phyloP scores from a whole-genome alignment of 2,888 invertebrate species.

The Desoria tigrina region DNA sequence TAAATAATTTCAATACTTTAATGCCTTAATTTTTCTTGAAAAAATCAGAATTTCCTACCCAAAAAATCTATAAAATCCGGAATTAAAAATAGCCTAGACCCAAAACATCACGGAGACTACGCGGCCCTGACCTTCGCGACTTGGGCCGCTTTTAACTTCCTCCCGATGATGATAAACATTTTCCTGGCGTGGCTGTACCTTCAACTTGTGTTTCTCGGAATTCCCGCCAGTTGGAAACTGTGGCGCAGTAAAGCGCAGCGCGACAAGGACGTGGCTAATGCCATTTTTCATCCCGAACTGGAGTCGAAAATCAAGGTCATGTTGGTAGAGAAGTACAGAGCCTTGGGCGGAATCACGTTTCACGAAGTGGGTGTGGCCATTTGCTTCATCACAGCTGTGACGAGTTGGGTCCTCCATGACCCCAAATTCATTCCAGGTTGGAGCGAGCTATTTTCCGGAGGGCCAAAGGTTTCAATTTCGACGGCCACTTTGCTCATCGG shows the following conservation, averaged over 20 bases:
- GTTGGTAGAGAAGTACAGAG: conserved; percentile 30
- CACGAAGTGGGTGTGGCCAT: conserved; percentile 30
- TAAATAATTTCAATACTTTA: too few relatives aligned
- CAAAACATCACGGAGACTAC: conserved; percentile 43
- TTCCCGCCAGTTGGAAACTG: conserved; percentile 34
- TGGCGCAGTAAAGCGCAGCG: conserved; percentile 25
- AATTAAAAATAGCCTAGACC: conserved; percentile 33
- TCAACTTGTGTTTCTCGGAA: conserved; percentile 34
- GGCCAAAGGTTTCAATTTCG: conserved; percentile 19
- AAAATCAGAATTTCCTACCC: neutral
- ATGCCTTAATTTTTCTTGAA: neutral
- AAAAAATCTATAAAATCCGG: neutral
- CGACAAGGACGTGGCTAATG: neutral
- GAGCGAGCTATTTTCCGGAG: conserved; percentile 23
- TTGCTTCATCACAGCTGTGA: conserved; percentile 16
- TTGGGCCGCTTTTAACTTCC: conserved; percentile 42
- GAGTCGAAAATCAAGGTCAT: conserved; percentile 35
- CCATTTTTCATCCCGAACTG: conserved; percentile 26
- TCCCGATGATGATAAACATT: conserved; percentile 36
- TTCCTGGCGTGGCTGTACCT: conserved; percentile 43
- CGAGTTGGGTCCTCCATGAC: conserved; percentile 31
- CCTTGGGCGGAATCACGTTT: conserved; percentile 29
- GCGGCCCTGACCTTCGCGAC: conserved; percentile 41
- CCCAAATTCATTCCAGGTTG: conserved; percentile 34
- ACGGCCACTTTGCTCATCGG: conserved; percentile 33